Percentiles rank a stretch among this genome's conserved stretches.
Evolutionary conservation across 2,113 vertebrate genomes (phyloP).

Genomic region (Chascanopsetta lugubris): DNA sequence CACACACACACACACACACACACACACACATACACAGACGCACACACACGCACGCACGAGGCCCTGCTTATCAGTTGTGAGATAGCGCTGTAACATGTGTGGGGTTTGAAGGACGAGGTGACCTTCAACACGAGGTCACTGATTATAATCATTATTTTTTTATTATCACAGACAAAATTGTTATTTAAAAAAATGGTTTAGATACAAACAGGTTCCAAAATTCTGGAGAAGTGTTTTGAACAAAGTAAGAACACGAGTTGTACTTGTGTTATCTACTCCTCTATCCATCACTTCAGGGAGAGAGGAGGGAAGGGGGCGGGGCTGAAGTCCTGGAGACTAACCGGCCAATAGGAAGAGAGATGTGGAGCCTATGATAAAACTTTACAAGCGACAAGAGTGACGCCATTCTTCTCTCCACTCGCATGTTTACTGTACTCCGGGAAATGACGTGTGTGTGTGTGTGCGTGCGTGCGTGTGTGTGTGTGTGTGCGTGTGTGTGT

Average conservation of each 20-base stretch:
- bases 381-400: neutral
- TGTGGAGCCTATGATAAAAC: neutral
- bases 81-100: neutral
- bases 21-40: neutral
- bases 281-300: neutral
- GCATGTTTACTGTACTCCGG: neutral
- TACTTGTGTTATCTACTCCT: no score
- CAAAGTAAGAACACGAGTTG: no score
- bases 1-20: conserved; percentile 16
- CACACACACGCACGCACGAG: conserved; percentile 9
- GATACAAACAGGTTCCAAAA: no score
- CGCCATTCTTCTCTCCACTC: neutral
- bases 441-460: neutral
- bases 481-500: conserved; percentile 5
- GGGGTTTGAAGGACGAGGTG: neutral
- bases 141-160: no score
- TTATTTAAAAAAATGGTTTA: no score
- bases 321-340: conserved; percentile 8
- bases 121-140: neutral
- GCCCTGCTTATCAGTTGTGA: conserved; percentile 35
- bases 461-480: neutral
- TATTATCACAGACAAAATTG: no score
- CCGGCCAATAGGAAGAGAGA: conserved; percentile 2
- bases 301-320: neutral
- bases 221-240: no score